Evolutionary conservation across 2,888 invertebrate species (phyloP), one percentile per base, ranked within the genome.

Genomic region (Cheilosia grossa): DNA sequence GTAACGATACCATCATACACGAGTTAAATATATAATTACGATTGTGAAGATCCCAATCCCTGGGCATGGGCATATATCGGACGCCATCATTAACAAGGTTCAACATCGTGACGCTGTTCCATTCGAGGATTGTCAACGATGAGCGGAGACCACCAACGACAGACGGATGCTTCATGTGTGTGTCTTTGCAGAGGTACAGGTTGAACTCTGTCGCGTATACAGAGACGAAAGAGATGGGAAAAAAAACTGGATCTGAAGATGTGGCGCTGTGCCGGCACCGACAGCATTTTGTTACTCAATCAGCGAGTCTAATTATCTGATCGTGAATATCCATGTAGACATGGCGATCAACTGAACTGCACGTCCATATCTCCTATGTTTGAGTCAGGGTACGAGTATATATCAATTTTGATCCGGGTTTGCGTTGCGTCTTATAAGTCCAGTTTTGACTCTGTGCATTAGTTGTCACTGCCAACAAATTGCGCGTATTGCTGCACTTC

Each of bases 301-400:
- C 82, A 82, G 47, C 54, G 70, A 72, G 75, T 82, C 82, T 75
- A 82, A 73, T 77, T 77, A 81, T 81, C 82, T 82, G 82, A 82
- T 77, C 82, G 70, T 82, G 77, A 77, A 82, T 82, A 81, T 81
- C 81, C 75, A 54, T 80, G 72, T 53, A 37, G 4, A 49, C 58
- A 30, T 40, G 53, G 13, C 37, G 42, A 33, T 54, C 49, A 17
- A 27, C 27, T 27, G 27, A 0, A 33, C 24, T 47, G 37, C 33
- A 54, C 47, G 30, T 51, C 33, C n/a, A n/a, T n/a, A n/a, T n/a
- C n/a, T n/a, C n/a, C n/a, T n/a, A n/a, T n/a, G n/a, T n/a, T 17
- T 54, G 17, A 24, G 47, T 70, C 70, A 24, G 24, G 24, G 70
- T 82, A 21, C 21, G 21, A 24, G 24, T 3, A 77, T 3, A 77